Conservation (phyloP, 2,888 invertebrate species). For the Cosmia pyralina region DNA sequence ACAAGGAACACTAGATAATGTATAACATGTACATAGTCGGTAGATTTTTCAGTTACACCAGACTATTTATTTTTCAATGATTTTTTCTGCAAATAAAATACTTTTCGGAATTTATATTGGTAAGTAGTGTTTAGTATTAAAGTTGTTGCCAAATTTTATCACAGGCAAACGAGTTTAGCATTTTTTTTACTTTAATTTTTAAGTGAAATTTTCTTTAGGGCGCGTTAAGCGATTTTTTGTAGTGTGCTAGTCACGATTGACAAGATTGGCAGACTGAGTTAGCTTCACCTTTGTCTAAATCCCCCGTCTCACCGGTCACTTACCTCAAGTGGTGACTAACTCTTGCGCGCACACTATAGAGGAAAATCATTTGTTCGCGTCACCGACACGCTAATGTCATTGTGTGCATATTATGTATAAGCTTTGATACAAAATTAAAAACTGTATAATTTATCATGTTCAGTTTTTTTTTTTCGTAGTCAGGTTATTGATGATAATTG, state of each 20-base stretch:
- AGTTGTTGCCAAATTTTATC: constrained; percentile 76
- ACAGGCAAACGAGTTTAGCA: constrained; percentile 58
- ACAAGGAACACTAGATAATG: constrained; percentile 52
- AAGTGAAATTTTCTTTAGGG: neutral
- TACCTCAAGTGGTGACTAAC: too few relatives aligned
- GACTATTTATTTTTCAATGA: constrained; percentile 68
- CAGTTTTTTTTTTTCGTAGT: neutral
- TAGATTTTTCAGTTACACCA: constrained; percentile 65
- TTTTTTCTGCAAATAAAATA: constrained; percentile 62
- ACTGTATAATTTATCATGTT: neutral
- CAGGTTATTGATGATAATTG: neutral
- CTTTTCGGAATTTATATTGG: constrained; percentile 72
- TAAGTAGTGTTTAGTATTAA: constrained; percentile 67
- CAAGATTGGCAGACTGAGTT: too few relatives aligned
- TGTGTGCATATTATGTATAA: neutral
- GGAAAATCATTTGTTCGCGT: neutral
- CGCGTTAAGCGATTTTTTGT: neutral
- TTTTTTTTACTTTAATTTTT: neutral
- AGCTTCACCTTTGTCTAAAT: too few relatives aligned
- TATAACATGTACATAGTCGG: constrained; percentile 60
- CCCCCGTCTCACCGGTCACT: too few relatives aligned
- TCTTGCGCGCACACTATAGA: too few relatives aligned
- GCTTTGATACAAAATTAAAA: neutral
- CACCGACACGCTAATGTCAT: neutral
- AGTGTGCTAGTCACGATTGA: too few relatives aligned